phyloP scores from a whole-genome alignment of 2,797 vertebrate species.

The Phataginus tetradactyla region DNA sequence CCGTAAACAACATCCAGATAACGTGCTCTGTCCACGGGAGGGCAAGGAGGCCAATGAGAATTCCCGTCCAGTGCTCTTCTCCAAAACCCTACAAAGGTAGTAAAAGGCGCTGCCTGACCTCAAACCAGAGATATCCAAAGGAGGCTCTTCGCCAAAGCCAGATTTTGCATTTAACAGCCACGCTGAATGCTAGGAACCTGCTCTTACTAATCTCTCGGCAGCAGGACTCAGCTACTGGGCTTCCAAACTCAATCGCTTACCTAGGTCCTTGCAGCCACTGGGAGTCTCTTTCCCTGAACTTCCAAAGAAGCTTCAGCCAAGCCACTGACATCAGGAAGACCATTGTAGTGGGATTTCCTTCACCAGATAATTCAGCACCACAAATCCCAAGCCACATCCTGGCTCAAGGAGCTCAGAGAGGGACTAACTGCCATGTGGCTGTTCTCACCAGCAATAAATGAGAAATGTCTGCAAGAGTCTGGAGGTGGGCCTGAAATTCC shows the following conservation, averaged over 20 bases:
- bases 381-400: background rate
- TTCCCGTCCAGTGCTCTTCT: background rate
- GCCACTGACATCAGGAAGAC: background rate
- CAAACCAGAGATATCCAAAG: background rate
- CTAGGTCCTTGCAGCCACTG: background rate
- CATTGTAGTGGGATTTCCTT: background rate
- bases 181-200: background rate
- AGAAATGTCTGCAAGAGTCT: background rate
- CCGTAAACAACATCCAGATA: background rate
- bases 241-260: background rate
- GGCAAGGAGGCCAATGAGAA: background rate
- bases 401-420: background rate
- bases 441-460: background rate
- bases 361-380: background rate
- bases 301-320: conserved; percentile 12
- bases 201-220: background rate
- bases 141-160: background rate
- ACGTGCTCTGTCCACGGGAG: background rate
- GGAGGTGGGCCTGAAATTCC: background rate
- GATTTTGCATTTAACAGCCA: background rate
- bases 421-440: background rate
- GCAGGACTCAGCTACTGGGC: background rate
- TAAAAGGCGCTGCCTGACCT: background rate
- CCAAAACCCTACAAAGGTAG: background rate
- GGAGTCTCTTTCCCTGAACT: background rate